Percentiles rank a stretch among this genome's conserved stretches.
phyloP scores from a whole-genome alignment of 2,888 invertebrate genomes.

The Hydraecia micacea region DNA sequence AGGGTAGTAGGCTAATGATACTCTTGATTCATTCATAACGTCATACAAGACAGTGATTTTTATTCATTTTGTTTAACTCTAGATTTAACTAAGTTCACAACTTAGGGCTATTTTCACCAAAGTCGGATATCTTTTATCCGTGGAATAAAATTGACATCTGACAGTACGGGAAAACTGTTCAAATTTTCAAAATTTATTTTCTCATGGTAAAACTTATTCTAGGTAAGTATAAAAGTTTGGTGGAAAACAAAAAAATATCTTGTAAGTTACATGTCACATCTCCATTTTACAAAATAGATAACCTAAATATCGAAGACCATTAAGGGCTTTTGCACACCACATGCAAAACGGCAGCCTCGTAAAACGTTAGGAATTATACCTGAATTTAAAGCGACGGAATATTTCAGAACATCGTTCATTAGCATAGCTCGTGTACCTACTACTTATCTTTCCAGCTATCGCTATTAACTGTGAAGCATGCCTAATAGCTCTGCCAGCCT shows the following conservation, averaged over 20 bases:
- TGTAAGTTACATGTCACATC: neutral
- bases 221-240: too few relatives aligned
- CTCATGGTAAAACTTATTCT: too few relatives aligned
- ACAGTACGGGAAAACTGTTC: too few relatives aligned
- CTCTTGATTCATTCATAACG: conserved; percentile 1
- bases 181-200: too few relatives aligned
- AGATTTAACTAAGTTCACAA: neutral
- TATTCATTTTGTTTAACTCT: neutral
- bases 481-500: conserved; percentile 26
- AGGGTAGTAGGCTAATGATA: conserved; percentile 19
- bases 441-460: conserved; percentile 45
- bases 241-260: neutral
- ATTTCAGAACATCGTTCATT: conserved; percentile 38
- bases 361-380: conserved; percentile 19
- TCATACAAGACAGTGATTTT: neutral
- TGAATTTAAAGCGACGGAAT: conserved; percentile 17
- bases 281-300: neutral
- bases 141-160: too few relatives aligned
- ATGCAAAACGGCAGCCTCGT: conserved; percentile 12
- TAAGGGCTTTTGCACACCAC: neutral
- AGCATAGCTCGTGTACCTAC: conserved; percentile 29
- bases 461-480: conserved; percentile 34
- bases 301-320: neutral
- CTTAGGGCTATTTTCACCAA: too few relatives aligned
- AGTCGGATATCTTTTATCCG: too few relatives aligned